Percentiles rank a stretch among this genome's conserved stretches.
Conservation (phyloP, 2,888 invertebrate genomes). For the Latheticus oryzae region DNA sequence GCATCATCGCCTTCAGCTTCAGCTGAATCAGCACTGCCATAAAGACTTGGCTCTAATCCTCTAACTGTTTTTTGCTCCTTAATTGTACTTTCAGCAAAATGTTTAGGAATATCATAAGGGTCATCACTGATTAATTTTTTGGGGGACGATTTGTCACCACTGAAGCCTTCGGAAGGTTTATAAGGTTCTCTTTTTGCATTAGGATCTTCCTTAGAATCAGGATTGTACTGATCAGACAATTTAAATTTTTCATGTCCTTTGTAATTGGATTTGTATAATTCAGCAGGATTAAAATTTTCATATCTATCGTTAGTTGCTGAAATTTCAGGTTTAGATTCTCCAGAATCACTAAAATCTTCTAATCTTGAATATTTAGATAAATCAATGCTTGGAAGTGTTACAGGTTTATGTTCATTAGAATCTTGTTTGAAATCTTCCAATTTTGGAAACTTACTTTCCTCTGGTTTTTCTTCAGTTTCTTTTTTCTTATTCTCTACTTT, state of each 20-base stretch:
- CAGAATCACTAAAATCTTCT: slow-evolving; percentile 7
- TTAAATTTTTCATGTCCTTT: slow-evolving; percentile 28
- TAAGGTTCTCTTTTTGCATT: slow-evolving; percentile 23
- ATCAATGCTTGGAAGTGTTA: slow-evolving; percentile 11
- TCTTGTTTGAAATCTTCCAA: background rate
- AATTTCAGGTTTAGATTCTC: slow-evolving; percentile 1
- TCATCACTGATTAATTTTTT: slow-evolving; percentile 49
- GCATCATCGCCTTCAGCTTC: slow-evolving; percentile 38
- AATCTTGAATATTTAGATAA: slow-evolving; percentile 2
- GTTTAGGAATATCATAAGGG: slow-evolving; percentile 55
- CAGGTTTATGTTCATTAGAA: background rate
- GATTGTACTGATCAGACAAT: slow-evolving; percentile 28
- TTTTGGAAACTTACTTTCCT: background rate
- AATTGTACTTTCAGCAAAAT: slow-evolving; percentile 53
- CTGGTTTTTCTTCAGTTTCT: slow-evolving; percentile 3
- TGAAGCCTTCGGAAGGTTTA: slow-evolving; percentile 2
- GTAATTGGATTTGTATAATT: slow-evolving; percentile 44
- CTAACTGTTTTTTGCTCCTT: slow-evolving; percentile 42
- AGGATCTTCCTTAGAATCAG: slow-evolving; percentile 14
- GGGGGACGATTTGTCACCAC: slow-evolving; percentile 28
- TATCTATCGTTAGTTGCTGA: slow-evolving; percentile 6
- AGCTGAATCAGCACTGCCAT: slow-evolving; percentile 43
- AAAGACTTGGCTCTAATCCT: slow-evolving; percentile 48
- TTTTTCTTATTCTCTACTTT: slow-evolving; percentile 30
- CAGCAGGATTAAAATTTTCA: slow-evolving; percentile 43